Evolutionary conservation across 2,797 vertebrate species (phyloP).

Genomic region (Gobio occitaniae): DNA sequence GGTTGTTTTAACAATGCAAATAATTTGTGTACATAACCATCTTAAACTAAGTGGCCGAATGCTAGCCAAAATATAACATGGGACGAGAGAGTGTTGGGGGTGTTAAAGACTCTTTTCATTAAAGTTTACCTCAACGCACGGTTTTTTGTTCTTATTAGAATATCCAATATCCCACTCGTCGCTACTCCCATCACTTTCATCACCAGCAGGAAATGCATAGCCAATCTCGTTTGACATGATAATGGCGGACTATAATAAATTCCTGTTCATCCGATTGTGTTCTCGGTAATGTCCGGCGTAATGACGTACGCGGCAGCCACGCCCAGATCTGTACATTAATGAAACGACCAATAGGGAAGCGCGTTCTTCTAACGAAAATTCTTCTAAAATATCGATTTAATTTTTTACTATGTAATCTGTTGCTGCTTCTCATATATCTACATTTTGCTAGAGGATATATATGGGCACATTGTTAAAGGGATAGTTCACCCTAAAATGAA

Average conservation of each 20-base stretch:
- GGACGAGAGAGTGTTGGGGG: background rate
- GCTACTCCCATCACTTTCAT: constrained; percentile 74
- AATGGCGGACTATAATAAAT: background rate
- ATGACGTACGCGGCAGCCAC: background rate
- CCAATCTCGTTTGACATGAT: constrained; percentile 48
- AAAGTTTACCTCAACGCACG: constrained; percentile 57
- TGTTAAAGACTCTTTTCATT: background rate
- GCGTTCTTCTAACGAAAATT: background rate
- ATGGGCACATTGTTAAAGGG: background rate
- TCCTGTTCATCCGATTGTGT: background rate
- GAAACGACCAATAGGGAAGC: constrained; percentile 8
- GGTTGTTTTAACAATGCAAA: background rate
- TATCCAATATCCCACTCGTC: constrained; percentile 73
- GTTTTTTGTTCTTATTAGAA: background rate
- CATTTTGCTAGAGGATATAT: background rate
- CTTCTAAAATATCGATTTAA: background rate
- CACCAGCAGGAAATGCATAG: constrained; percentile 71
- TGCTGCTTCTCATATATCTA: background rate
- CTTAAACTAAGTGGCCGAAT: background rate
- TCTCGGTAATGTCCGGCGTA: background rate
- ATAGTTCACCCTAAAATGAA: too few relatives aligned
- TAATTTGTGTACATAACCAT: background rate
- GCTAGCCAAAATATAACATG: background rate
- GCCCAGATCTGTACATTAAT: background rate
- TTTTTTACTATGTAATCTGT: background rate